These are phyloP conservation scores for Xestia xanthographa DNA, from an alignment of 2,888 invertebrate genomes.

Conservation along the genomic window DNA sequence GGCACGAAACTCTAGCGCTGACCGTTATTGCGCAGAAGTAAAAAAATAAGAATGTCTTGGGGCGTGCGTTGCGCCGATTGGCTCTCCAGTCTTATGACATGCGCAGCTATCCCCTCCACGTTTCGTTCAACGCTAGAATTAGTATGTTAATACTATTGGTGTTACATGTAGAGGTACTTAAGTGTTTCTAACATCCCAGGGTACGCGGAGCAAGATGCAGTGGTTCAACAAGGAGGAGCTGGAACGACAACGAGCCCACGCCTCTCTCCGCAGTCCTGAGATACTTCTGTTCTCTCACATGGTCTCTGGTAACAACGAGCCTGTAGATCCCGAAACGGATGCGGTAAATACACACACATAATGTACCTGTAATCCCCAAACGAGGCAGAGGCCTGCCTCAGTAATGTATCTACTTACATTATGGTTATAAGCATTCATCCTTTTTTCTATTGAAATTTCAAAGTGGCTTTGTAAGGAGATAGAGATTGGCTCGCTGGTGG, in stretches of 20 bases:
- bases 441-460: not conserved
- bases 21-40: too few relatives aligned
- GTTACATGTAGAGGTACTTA: not conserved
- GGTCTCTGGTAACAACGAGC: slow-evolving; percentile 72
- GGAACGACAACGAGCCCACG: slow-evolving; percentile 81
- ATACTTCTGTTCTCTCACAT: slow-evolving; percentile 76
- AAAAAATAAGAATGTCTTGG: too few relatives aligned
- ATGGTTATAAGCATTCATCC: not conserved
- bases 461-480: slow-evolving; percentile 72
- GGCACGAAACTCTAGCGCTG: too few relatives aligned
- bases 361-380: not conserved
- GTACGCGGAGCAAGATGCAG: slow-evolving; percentile 75
- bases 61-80: too few relatives aligned
- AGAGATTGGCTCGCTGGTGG: slow-evolving; percentile 78
- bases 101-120: too few relatives aligned
- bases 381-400: not conserved
- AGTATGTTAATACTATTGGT: not conserved
- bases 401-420: not conserved
- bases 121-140: too few relatives aligned
- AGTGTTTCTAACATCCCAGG: slow-evolving; percentile 62
- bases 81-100: too few relatives aligned
- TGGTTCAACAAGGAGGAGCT: slow-evolving; percentile 79
- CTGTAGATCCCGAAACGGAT: slow-evolving; percentile 69
- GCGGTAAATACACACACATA: slow-evolving; percentile 28
- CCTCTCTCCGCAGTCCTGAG: slow-evolving; percentile 80